These are phyloP conservation scores for Rhizomys pruinosus DNA, from an alignment of 2,113 vertebrate species.

Conservation along the genomic window DNA sequence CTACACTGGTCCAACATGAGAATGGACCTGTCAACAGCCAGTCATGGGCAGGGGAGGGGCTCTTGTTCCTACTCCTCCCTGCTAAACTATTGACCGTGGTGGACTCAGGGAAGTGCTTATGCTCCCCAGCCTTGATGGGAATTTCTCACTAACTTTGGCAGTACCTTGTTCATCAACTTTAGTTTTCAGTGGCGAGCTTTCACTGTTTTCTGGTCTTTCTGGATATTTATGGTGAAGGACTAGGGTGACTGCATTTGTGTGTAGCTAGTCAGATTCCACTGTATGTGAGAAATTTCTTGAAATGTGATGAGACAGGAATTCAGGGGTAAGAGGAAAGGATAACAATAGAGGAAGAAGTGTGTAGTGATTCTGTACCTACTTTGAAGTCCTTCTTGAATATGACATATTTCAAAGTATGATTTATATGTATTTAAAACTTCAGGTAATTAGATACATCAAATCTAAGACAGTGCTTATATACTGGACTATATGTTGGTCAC, in stretches of 20 bases:
- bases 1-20: background rate
- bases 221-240: background rate
- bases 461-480: background rate
- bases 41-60: no score
- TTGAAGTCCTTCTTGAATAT: conserved; percentile 46
- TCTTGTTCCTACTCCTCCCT: background rate
- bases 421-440: conserved; percentile 35
- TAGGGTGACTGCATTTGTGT: background rate
- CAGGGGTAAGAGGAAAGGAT: background rate
- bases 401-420: conserved; percentile 17
- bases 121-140: background rate
- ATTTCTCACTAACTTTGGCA: background rate
- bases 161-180: background rate
- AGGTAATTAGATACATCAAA: conserved; percentile 43
- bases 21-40: no score
- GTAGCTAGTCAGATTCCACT: background rate
- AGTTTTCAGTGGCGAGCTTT: background rate
- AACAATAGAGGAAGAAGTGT: background rate
- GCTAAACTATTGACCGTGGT: background rate
- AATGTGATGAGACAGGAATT: conserved; percentile 14
- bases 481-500: background rate
- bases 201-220: background rate
- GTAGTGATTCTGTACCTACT: background rate
- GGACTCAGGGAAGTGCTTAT: background rate
- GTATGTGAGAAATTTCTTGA: background rate